phyloP scores from a whole-genome alignment of 2,113 vertebrate species.

The Oostethus manadensis region DNA sequence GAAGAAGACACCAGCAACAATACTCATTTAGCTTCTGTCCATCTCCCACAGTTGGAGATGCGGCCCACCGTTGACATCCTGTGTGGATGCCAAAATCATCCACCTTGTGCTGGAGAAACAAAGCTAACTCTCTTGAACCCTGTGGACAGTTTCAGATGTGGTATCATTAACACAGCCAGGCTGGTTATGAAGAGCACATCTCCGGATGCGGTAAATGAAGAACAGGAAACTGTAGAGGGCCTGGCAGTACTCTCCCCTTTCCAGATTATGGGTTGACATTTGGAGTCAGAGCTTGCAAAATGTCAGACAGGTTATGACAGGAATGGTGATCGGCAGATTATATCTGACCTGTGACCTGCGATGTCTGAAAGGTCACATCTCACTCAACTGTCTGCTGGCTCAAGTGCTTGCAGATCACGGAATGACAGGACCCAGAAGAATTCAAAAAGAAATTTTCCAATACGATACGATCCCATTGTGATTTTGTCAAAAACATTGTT shows the following conservation, averaged over 20 bases:
- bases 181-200: conserved; percentile 37
- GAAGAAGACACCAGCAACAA: conserved; percentile 49
- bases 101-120: conserved; percentile 4
- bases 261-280: conserved; percentile 64
- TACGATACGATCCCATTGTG: too few species aligned
- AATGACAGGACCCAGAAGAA: neutral
- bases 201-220: conserved; percentile 14
- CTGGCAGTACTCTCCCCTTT: conserved; percentile 21
- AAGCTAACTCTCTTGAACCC: conserved; percentile 20
- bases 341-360: conserved; percentile 56
- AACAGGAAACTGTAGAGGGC: conserved; percentile 21
- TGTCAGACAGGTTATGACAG: conserved; percentile 66
- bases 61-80: conserved; percentile 16
- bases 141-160: conserved; percentile 25
- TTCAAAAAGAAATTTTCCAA: neutral
- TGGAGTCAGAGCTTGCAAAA: conserved; percentile 54
- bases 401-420: neutral
- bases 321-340: conserved; percentile 66
- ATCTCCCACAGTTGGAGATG: conserved; percentile 32
- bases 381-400: conserved; percentile 28
- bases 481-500: neutral
- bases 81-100: conserved; percentile 12
- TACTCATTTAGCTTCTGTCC: conserved; percentile 48
- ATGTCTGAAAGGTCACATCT: conserved; percentile 55
- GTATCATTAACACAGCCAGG: conserved; percentile 27